Evolutionary conservation across 1,140 invertebrate species (phyloP), one percentile per base, ranked within the genome.

Genomic region (Drepana arcuata): DNA sequence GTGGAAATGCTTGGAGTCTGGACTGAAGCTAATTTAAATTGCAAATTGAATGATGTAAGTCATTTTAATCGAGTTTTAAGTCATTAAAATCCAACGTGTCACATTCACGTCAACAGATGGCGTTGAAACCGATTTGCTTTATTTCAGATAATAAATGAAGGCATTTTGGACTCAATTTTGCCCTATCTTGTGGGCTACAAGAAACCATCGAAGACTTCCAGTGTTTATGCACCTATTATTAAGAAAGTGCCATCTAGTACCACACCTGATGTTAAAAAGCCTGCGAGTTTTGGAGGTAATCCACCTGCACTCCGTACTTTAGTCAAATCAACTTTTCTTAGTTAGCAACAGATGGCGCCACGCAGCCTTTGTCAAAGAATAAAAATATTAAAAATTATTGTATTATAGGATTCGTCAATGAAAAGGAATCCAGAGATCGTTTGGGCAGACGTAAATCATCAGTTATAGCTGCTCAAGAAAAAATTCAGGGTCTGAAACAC

Each of bases 161-260:
- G 92, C 13, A 85, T 93, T 37, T 69, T 93, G 12, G 92, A 93
- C 69, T 93, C 92, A 0, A 88, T 93, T 37, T 61, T 93, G 6
- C 90, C 91, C 0, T 91, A 91, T 43, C 84, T 92, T 51, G 75
- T 89, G 5, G 81, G 79, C 7, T 78, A 82, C 21, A 74, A 71
- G 33, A 84, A 83, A 40, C 84, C 86, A 7, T 51, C 68, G 4
- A 84, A 82, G 57, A 64, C 73, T 2, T 65, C 64, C 7, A 79
- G 73, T 35, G 57, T 74, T 27, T 88, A 87, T 33, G 81, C 84
- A 28, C 84, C 86, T 7, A 71, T 84, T 13, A 87, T 87, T 18
- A 88, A 87, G 48, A 88, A 87, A 54, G 34, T 75, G 0, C 31
- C 55, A 3, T 48, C 72, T 6, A 63, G 16, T 16, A 43, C 48